Percentiles rank a stretch among this genome's conserved stretches.
Conservation (phyloP, 2,888 invertebrate species). For the Timema cristinae region DNA sequence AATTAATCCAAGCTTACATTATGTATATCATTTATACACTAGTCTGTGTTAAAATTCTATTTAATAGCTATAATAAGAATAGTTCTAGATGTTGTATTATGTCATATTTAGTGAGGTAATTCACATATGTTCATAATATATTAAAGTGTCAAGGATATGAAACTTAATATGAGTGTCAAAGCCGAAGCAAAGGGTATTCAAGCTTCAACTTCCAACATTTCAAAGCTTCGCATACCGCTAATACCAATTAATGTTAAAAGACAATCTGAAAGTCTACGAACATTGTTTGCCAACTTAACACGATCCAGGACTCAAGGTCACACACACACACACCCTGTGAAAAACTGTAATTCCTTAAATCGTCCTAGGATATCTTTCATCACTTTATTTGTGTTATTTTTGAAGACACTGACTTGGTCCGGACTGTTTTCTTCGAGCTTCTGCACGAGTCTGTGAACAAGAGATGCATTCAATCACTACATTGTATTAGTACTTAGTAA, state of each 20-base stretch:
- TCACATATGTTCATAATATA: no score
- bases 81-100: background rate
- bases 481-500: no score
- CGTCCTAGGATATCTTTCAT: slow-evolving; percentile 88
- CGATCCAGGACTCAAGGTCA: no score
- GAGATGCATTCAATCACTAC: no score
- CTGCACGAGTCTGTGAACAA: slow-evolving; percentile 63
- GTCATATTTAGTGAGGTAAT: background rate
- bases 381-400: slow-evolving; percentile 87
- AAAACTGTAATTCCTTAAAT: slow-evolving; percentile 91
- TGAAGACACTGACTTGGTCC: slow-evolving; percentile 83
- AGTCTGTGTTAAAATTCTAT: no score
- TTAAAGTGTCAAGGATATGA: no score
- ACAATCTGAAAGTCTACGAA: background rate
- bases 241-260: background rate
- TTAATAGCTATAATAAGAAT: background rate
- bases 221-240: background rate
- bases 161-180: no score
- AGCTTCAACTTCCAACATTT: background rate
- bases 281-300: background rate
- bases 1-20: background rate
- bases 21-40: background rate
- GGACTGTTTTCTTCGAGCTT: slow-evolving; percentile 76
- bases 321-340: slow-evolving; percentile 50
- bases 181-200: background rate